Evolutionary conservation across 30 jellyfish, hydroid and myxozoan genomes (phyloP).

Genomic region (Pelagia noctiluca): DNA sequence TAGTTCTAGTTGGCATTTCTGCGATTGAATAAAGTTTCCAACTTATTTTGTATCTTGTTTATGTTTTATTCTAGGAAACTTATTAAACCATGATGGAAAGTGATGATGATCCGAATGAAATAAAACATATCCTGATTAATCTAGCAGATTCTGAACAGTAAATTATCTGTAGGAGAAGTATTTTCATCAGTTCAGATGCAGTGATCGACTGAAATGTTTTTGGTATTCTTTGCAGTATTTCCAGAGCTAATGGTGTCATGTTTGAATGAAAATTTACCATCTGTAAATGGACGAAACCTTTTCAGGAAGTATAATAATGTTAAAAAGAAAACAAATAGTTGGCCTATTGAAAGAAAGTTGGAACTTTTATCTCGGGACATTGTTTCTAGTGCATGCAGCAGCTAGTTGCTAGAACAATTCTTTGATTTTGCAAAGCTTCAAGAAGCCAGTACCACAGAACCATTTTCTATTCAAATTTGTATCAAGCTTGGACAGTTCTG

Average conservation of each 20-base stretch:
- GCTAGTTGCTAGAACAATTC: no score
- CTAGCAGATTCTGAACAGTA: not conserved
- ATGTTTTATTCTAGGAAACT: not conserved
- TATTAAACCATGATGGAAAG: not conserved
- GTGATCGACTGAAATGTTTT: not conserved
- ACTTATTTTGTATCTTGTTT: not conserved
- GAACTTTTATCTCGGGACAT: not conserved
- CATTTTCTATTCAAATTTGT: no score
- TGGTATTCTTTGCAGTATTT: not conserved
- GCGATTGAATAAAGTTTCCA: no score
- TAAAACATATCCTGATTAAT: not conserved
- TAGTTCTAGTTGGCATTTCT: no score
- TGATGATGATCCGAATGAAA: not conserved
- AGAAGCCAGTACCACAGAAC: no score
- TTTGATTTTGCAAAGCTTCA: no score
- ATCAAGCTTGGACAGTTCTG: no score
- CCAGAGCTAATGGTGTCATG: not conserved
- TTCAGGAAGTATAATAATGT: not conserved
- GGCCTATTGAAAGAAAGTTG: not conserved
- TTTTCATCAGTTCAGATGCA: not conserved
- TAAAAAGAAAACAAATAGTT: not conserved
- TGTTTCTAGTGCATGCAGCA: no score
- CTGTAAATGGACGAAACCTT: not conserved
- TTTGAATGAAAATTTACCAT: conserved; percentile 4
- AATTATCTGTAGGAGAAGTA: not conserved